Conservation (phyloP, 2,888 invertebrate genomes). For the Nephrotoma flavescens region DNA sequence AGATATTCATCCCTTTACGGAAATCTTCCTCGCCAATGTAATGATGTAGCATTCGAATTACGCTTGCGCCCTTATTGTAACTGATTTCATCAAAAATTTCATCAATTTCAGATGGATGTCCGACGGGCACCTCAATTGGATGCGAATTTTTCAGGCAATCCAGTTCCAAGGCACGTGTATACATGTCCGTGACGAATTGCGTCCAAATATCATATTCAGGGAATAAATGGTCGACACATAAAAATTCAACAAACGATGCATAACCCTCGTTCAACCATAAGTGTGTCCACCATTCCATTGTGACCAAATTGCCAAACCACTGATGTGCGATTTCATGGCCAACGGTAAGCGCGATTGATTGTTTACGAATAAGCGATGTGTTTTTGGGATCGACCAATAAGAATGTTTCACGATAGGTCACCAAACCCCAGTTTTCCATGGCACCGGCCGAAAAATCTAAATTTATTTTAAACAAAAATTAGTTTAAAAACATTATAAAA, state of each 20-base stretch:
- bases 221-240: slow-evolving; percentile 83
- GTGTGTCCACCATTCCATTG: slow-evolving; percentile 98
- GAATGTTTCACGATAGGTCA: slow-evolving; percentile 86
- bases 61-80: slow-evolving; percentile 89
- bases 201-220: slow-evolving; percentile 96
- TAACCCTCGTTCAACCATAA: slow-evolving; percentile 94
- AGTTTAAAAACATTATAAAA: background rate
- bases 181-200: slow-evolving; percentile 83
- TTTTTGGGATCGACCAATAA: slow-evolving; percentile 81
- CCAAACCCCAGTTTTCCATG: slow-evolving; percentile 97
- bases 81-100: slow-evolving; percentile 97
- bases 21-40: slow-evolving; percentile 90
- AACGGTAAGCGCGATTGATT: slow-evolving; percentile 76
- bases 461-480: background rate
- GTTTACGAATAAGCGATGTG: slow-evolving; percentile 69
- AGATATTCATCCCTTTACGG: slow-evolving; percentile 80
- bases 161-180: slow-evolving; percentile 68
- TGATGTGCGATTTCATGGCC: slow-evolving; percentile 93
- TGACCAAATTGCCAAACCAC: slow-evolving; percentile 97
- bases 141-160: slow-evolving; percentile 86
- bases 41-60: slow-evolving; percentile 86
- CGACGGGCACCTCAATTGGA: slow-evolving; percentile 91
- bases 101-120: slow-evolving; percentile 88
- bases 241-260: slow-evolving; percentile 89
- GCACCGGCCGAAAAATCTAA: slow-evolving; percentile 84